phyloP scores from a whole-genome alignment of 2,797 vertebrate genomes.

The Myoxocephalus aenaeus region DNA sequence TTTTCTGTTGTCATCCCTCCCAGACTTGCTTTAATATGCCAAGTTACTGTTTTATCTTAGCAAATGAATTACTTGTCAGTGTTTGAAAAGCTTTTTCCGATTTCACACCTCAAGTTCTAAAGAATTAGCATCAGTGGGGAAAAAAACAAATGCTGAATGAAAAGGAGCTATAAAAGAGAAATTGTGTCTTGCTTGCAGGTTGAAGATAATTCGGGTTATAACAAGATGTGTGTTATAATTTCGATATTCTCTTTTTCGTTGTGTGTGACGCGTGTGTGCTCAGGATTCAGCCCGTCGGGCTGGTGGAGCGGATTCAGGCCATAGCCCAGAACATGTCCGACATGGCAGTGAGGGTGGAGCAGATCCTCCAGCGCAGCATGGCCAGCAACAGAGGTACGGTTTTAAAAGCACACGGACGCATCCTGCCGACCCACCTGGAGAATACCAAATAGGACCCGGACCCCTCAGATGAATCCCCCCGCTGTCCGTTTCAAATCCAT shows the following conservation, averaged over 20 bases:
- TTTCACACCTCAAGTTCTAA: slow-evolving; percentile 71
- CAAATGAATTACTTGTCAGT: slow-evolving; percentile 70
- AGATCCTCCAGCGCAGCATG: slow-evolving; percentile 93
- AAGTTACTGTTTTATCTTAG: slow-evolving; percentile 60
- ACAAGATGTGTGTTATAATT: slow-evolving; percentile 5
- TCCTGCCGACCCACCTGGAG: slow-evolving; percentile 6
- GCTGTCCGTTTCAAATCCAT: slow-evolving; percentile 34
- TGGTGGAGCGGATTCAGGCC: slow-evolving; percentile 96
- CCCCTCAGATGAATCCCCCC: slow-evolving; percentile 25
- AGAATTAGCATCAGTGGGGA: slow-evolving; percentile 62
- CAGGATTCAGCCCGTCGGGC: slow-evolving; percentile 84
- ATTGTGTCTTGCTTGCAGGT: slow-evolving; percentile 9
- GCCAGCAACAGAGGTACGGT: slow-evolving; percentile 86
- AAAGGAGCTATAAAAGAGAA: slow-evolving; percentile 24
- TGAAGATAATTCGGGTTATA: slow-evolving; percentile 9
- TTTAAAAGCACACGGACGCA: slow-evolving; percentile 4
- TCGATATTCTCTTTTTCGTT: neutral
- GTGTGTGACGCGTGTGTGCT: neutral
- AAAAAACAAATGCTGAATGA: slow-evolving; percentile 32
- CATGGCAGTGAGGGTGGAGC: slow-evolving; percentile 93
- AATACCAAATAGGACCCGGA: slow-evolving; percentile 34
- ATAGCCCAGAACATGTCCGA: slow-evolving; percentile 97
- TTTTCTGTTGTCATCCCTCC: slow-evolving; percentile 44
- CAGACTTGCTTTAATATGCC: slow-evolving; percentile 52
- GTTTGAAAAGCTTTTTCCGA: slow-evolving; percentile 63